A percentile compares a stretch with the other conserved stretches of the same genome.
These are phyloP conservation scores for Drosophila macrospina DNA, from an alignment of 2,888 invertebrate genomes.

Conservation along the genomic window DNA sequence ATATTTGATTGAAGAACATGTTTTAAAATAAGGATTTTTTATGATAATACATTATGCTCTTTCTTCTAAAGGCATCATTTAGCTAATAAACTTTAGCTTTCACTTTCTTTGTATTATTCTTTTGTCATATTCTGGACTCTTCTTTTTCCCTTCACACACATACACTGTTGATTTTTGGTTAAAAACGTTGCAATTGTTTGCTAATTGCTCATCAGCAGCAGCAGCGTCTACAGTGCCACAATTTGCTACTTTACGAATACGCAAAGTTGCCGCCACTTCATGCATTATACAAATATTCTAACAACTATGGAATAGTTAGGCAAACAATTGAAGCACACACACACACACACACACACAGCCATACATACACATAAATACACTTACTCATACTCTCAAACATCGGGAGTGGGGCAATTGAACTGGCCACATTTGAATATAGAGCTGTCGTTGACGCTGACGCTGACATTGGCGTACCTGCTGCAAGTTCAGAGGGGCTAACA, in stretches of 20 bases:
- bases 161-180: slow-evolving; percentile 59
- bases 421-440: slow-evolving; percentile 62
- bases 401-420: slow-evolving; percentile 60
- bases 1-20: not conserved
- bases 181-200: slow-evolving; percentile 75
- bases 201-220: slow-evolving; percentile 75
- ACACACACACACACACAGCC: not conserved
- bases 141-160: slow-evolving; percentile 2
- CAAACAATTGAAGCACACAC: slow-evolving; percentile 53
- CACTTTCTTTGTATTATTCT: slow-evolving; percentile 28
- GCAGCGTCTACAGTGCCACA: slow-evolving; percentile 31
- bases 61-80: not conserved
- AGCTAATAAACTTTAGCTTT: not conserved
- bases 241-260: slow-evolving; percentile 67
- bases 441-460: slow-evolving; percentile 21
- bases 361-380: slow-evolving; percentile 6
- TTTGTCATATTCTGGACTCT: slow-evolving; percentile 19
- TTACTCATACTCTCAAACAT: too few relatives aligned
- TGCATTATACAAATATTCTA: slow-evolving; percentile 71
- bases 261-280: slow-evolving; percentile 67
- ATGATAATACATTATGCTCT: too few relatives aligned
- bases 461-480: slow-evolving; percentile 67
- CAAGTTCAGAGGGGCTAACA: slow-evolving; percentile 75
- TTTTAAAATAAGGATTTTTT: too few relatives aligned
- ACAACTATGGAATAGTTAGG: slow-evolving; percentile 72